phyloP scores from a whole-genome alignment of 2,797 vertebrate species.

The Crenuchus spilurus region DNA sequence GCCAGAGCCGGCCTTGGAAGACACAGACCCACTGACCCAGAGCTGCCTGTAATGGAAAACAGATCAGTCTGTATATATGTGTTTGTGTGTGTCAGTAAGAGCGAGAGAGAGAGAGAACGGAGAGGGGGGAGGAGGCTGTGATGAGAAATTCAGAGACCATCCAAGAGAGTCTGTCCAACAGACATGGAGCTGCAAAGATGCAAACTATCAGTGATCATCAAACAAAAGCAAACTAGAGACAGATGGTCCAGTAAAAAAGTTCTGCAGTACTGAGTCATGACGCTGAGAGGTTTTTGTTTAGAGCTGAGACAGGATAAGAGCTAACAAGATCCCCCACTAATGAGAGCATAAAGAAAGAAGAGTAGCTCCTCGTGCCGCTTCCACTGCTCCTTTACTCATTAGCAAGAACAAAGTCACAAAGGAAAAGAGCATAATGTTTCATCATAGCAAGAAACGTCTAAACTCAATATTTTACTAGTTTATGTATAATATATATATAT shows the following conservation, averaged over 20 bases:
- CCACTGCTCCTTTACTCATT: constrained; percentile 9
- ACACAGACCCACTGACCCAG: constrained; percentile 47
- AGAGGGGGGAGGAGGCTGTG: constrained; percentile 13
- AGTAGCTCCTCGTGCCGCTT: not conserved
- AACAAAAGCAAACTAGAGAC: constrained; percentile 37
- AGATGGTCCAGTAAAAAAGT: constrained; percentile 41
- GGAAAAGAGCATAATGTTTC: not conserved
- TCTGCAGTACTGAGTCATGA: constrained; percentile 32
- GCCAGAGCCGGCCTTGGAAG: constrained; percentile 24
- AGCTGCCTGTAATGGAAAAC: constrained; percentile 44
- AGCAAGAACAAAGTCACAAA: constrained; percentile 1
- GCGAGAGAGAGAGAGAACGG: not conserved
- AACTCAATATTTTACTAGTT: too few species aligned
- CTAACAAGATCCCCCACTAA: constrained; percentile 35
- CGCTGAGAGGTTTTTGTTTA: constrained; percentile 27
- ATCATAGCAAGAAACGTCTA: too few species aligned
- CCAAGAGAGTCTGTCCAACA: constrained; percentile 29
- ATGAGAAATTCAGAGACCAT: constrained; percentile 46
- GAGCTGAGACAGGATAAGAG: constrained; percentile 30
- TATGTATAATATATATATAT: too few species aligned
- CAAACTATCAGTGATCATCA: constrained; percentile 33
- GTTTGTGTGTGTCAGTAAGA: constrained; percentile 26
- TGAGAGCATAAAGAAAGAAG: constrained; percentile 20
- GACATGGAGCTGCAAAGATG: constrained; percentile 6
- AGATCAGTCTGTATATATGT: constrained; percentile 28